Evolutionary conservation across 2,113 vertebrate genomes (phyloP).

Genomic region (Eulemur macaco): DNA sequence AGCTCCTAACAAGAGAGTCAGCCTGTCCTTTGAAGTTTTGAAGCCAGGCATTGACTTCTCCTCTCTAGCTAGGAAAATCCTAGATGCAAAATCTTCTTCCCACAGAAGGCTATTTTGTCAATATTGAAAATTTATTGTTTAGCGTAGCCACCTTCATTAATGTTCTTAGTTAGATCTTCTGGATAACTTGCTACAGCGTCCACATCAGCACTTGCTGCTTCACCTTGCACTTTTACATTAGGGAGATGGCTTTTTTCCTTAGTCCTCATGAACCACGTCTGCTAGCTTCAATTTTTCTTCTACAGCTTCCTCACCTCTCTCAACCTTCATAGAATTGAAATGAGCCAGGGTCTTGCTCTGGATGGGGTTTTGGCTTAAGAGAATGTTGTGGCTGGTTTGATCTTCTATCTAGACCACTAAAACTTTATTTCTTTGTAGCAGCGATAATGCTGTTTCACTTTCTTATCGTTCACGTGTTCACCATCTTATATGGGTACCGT

Average conservation of each 20-base stretch:
- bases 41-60: neutral
- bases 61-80: neutral
- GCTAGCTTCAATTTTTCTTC: neutral
- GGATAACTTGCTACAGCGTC: neutral
- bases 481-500: neutral
- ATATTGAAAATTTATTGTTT: neutral
- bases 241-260: neutral
- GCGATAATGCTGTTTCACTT: neutral
- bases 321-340: neutral
- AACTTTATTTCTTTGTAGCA: neutral
- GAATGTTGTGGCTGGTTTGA: neutral
- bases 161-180: neutral
- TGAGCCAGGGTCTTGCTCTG: neutral
- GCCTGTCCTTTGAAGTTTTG: neutral
- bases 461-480: neutral
- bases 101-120: neutral
- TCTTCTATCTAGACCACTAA: neutral
- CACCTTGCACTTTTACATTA: neutral
- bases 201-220: neutral
- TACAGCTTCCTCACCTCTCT: neutral
- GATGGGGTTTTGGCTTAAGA: neutral
- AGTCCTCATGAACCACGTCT: neutral
- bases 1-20: neutral
- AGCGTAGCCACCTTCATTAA: neutral
- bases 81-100: neutral